These are phyloP conservation scores for Amphiura filiformis DNA, from an alignment of 35 echinoderm and acorn worm genomes.

Conservation along the genomic window DNA sequence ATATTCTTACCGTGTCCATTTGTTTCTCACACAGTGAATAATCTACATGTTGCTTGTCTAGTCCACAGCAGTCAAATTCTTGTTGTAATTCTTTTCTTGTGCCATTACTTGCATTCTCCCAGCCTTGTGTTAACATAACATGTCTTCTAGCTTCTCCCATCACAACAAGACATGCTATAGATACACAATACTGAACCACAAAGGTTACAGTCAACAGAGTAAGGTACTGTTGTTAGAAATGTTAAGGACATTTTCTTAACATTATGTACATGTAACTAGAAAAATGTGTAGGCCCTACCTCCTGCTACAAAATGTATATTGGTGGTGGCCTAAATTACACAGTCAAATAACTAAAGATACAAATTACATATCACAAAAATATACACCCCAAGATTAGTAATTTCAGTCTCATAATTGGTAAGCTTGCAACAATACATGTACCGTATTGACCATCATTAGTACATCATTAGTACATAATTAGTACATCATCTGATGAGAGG, in stretches of 20 bases:
- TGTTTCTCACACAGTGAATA: background rate
- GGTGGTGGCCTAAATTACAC: too few relatives aligned
- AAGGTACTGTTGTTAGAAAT: constrained; percentile 8
- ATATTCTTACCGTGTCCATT: background rate
- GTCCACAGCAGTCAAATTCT: constrained; percentile 7
- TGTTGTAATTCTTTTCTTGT: background rate
- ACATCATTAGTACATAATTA: too few relatives aligned
- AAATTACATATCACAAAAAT: too few relatives aligned
- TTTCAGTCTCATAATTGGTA: too few relatives aligned
- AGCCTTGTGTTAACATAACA: background rate
- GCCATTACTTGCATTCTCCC: constrained; percentile 15
- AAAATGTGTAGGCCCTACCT: background rate
- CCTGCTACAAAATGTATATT: too few relatives aligned
- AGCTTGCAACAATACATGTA: too few relatives aligned
- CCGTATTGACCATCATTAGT: too few relatives aligned
- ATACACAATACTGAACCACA: constrained; percentile 24
- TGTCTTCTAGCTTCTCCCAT: constrained; percentile 15
- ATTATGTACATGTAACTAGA: background rate
- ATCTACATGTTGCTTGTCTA: background rate
- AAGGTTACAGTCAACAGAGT: background rate
- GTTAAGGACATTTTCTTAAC: constrained; percentile 23
- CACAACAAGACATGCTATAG: constrained; percentile 30
- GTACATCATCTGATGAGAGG: too few relatives aligned
- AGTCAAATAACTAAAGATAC: too few relatives aligned
- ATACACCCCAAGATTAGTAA: too few relatives aligned